Percentiles rank a stretch among this genome's conserved stretches.
These are phyloP conservation scores for Chloebia gouldiae DNA, from an alignment of 2,113 vertebrate species.

Conservation along the genomic window DNA sequence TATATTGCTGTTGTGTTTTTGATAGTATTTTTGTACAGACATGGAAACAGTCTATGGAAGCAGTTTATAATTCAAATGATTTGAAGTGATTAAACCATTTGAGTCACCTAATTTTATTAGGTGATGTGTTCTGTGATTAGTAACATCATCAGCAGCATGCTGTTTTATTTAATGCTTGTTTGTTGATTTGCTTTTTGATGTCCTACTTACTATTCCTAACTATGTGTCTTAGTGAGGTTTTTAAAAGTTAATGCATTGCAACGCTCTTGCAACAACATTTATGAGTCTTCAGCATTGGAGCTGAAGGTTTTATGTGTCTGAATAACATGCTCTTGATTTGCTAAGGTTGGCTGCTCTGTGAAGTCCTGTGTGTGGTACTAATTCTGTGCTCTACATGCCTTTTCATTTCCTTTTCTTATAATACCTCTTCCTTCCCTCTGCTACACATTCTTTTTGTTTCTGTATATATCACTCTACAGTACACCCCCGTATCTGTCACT, in stretches of 20 bases:
- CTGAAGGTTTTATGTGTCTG: not conserved
- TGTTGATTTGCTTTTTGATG: not conserved
- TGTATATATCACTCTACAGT: not conserved
- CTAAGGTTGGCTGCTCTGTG: not conserved
- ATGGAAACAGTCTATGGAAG: not conserved
- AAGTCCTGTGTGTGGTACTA: not conserved
- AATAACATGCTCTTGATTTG: not conserved
- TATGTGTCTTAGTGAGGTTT: not conserved
- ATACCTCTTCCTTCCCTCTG: not conserved
- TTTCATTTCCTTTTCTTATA: not conserved
- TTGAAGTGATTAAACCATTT: not conserved
- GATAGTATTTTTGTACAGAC: not conserved
- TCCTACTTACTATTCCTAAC: not conserved
- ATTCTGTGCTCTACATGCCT: not conserved
- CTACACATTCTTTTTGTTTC: not conserved
- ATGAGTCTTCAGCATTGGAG: not conserved
- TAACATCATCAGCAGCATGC: not conserved
- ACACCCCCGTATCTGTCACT: not conserved
- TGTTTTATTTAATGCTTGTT: not conserved
- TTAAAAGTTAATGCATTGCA: slow-evolving; percentile 9
- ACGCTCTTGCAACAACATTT: not conserved
- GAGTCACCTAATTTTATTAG: not conserved
- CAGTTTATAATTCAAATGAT: not conserved
- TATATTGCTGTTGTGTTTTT: not conserved
- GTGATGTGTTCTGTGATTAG: not conserved